phyloP scores from a whole-genome alignment of 2,113 vertebrate genomes.

The Egretta garzetta region DNA sequence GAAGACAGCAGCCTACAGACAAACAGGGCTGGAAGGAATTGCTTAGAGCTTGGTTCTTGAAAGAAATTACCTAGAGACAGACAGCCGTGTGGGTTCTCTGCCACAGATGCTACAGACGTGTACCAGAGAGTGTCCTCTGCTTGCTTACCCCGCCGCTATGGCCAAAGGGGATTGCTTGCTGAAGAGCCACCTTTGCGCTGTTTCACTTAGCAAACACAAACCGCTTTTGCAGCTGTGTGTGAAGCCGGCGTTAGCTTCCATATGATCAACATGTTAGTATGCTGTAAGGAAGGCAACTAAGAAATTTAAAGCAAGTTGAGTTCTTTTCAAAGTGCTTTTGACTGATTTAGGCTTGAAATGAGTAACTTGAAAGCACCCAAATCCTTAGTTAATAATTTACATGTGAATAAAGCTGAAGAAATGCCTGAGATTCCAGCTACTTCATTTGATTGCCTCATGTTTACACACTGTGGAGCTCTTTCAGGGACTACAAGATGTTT shows the following conservation, averaged over 20 bases:
- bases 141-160: background rate
- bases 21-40: background rate
- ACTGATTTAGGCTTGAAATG: constrained; percentile 53
- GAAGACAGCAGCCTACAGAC: background rate
- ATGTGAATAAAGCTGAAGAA: constrained; percentile 60
- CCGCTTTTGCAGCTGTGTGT: background rate
- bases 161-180: background rate
- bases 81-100: background rate
- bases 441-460: constrained; percentile 66
- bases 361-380: constrained; percentile 35
- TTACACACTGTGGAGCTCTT: constrained; percentile 64
- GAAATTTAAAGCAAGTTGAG: constrained; percentile 33
- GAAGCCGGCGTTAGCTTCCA: background rate
- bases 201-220: background rate
- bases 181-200: constrained; percentile 2
- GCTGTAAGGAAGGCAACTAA: background rate
- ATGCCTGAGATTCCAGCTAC: constrained; percentile 62
- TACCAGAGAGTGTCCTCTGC: background rate
- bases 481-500: constrained; percentile 54
- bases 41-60: background rate
- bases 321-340: constrained; percentile 46
- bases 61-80: background rate
- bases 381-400: constrained; percentile 71
- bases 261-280: background rate
- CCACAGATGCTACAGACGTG: accelerated